phyloP scores from a whole-genome alignment of 2,113 vertebrate genomes.

The Atrichornis clamosus region DNA sequence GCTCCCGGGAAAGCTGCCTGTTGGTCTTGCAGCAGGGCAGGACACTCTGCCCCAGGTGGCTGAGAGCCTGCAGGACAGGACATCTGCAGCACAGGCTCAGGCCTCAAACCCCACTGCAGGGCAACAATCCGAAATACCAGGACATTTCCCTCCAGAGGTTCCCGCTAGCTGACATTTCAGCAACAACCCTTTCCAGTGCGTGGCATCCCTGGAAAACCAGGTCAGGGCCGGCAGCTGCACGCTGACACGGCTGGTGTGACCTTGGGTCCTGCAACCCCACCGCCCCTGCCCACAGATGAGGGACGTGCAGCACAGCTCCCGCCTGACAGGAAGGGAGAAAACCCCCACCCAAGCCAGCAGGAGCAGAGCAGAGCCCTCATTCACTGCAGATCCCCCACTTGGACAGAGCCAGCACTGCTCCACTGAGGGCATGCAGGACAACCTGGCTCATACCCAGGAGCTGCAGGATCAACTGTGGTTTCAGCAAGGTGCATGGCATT shows the following conservation, averaged over 20 bases:
- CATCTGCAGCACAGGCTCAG: background rate
- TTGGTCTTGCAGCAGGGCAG: background rate
- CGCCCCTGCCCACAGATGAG: rapidly evolving
- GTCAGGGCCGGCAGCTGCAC: background rate
- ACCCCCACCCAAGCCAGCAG: background rate
- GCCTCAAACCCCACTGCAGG: background rate
- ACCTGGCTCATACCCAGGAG: background rate
- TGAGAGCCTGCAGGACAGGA: background rate
- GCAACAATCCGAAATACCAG: background rate
- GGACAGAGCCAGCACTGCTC: background rate
- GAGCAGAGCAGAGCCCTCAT: background rate
- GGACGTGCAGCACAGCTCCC: background rate
- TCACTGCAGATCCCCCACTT: background rate
- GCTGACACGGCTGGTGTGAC: rapidly evolving
- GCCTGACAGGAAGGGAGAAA: background rate
- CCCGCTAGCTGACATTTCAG: background rate
- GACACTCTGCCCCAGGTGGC: background rate
- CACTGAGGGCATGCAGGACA: background rate
- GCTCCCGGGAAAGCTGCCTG: background rate
- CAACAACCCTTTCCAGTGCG: background rate
- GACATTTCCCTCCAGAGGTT: background rate
- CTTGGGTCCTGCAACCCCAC: background rate
- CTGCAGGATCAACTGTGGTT: rapidly evolving
- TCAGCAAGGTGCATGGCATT: background rate
- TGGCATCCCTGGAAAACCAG: background rate